phyloP scores from a whole-genome alignment of 2,888 invertebrate genomes.

The Leucoma salicis region DNA sequence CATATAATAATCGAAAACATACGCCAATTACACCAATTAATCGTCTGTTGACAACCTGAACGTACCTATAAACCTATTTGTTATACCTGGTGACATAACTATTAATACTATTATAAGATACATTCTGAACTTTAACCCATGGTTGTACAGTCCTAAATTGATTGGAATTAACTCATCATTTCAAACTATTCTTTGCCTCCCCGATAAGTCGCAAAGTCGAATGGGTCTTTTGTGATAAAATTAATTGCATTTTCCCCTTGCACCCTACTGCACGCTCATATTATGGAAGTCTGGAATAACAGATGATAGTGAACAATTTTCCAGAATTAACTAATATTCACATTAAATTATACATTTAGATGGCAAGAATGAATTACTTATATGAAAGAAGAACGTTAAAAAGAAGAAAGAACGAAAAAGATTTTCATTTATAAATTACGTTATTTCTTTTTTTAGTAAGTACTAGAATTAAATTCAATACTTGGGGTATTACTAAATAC shows the following conservation, averaged over 20 bases:
- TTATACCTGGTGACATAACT: conserved; percentile 1
- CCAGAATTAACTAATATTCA: background rate
- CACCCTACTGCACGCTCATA: conserved; percentile 42
- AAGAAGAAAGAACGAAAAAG: too few species aligned
- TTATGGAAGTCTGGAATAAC: conserved; percentile 34
- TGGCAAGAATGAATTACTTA: too few species aligned
- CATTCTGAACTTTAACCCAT: conserved; percentile 10
- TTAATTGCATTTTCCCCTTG: conserved; percentile 73
- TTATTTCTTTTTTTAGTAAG: too few species aligned
- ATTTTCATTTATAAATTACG: too few species aligned
- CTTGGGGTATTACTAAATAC: too few species aligned
- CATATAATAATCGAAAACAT: conserved; percentile 6
- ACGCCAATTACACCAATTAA: conserved; percentile 11
- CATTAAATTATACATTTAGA: too few species aligned
- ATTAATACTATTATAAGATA: conserved; percentile 1
- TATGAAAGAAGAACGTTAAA: too few species aligned
- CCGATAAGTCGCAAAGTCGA: conserved; percentile 38
- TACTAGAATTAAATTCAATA: too few species aligned
- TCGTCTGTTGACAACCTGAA: conserved; percentile 11
- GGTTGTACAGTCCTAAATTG: conserved; percentile 13
- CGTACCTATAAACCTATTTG: conserved; percentile 25
- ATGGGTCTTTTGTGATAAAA: conserved; percentile 68
- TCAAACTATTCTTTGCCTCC: conserved; percentile 41
- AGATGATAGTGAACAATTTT: conserved; percentile 26
- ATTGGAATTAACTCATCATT: conserved; percentile 31